phyloP scores from a whole-genome alignment of 1,140 invertebrate genomes.

The Drosophila arawakana region DNA sequence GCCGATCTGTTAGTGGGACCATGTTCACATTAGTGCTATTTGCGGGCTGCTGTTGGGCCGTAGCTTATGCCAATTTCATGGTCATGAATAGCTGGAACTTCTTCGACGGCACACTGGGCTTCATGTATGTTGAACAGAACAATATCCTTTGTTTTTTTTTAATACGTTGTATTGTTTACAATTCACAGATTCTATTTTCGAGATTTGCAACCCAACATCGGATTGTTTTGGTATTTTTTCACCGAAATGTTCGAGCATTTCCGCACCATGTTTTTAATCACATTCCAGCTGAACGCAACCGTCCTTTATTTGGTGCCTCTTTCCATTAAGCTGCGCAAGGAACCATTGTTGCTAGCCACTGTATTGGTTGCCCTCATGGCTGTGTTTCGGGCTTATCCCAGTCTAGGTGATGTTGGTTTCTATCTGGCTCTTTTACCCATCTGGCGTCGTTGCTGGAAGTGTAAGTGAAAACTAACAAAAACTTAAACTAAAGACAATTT shows the following conservation, averaged over 20 bases:
- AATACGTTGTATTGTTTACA: neutral
- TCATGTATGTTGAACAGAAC: slow-evolving; percentile 88
- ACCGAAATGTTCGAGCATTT: slow-evolving; percentile 99
- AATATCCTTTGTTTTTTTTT: neutral
- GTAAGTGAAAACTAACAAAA: slow-evolving; percentile 86
- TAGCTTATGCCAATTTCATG: slow-evolving; percentile 57
- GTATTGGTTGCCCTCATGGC: slow-evolving; percentile 93
- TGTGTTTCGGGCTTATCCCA: slow-evolving; percentile 98
- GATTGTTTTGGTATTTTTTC: slow-evolving; percentile 99
- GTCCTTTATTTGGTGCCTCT: slow-evolving; percentile 95
- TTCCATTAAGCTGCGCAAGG: slow-evolving; percentile 92
- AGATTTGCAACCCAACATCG: slow-evolving; percentile 98
- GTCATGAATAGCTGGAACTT: slow-evolving; percentile 89
- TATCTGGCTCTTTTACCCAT: slow-evolving; percentile 95
- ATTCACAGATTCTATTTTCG: slow-evolving; percentile 90
- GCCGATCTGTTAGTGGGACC: slow-evolving; percentile 35
- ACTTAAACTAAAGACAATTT: neutral
- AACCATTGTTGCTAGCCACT: slow-evolving; percentile 94
- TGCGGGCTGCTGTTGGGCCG: slow-evolving; percentile 59
- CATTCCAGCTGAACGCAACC: slow-evolving; percentile 98
- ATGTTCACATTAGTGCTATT: slow-evolving; percentile 79
- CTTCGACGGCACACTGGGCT: slow-evolving; percentile 92
- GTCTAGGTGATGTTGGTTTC: slow-evolving; percentile 96
- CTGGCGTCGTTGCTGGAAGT: slow-evolving; percentile 95
- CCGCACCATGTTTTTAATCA: slow-evolving; percentile 95